phyloP scores from a whole-genome alignment of 2,797 vertebrate species.

The Tapirus indicus region DNA sequence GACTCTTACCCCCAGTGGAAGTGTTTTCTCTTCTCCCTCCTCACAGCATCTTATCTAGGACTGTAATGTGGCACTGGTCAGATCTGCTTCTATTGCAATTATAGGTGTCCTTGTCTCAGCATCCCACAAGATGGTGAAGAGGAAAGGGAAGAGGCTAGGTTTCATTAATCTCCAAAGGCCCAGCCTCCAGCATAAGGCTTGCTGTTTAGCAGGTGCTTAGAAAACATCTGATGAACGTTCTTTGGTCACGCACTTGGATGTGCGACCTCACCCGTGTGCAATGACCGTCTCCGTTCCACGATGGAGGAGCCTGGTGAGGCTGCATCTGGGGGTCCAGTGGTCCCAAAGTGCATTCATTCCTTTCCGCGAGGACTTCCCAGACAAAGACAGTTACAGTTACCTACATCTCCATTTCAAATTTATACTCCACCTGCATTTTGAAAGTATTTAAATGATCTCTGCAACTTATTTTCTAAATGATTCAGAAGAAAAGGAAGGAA shows the following conservation, averaged over 20 bases:
- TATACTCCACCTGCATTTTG: neutral
- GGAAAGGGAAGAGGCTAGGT: neutral
- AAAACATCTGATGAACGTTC: neutral
- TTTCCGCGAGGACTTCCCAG: neutral
- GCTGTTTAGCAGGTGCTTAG: neutral
- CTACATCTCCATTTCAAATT: neutral
- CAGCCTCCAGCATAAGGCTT: neutral
- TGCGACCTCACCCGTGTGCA: neutral
- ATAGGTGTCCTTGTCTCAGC: neutral
- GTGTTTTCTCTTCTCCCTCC: neutral
- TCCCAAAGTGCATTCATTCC: neutral
- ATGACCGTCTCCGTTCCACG: neutral
- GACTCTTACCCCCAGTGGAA: neutral
- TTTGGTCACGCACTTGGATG: neutral
- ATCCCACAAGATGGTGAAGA: neutral
- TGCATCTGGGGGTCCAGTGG: neutral
- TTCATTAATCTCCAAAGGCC: neutral
- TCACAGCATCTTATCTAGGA: too few species aligned
- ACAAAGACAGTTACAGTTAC: accelerated
- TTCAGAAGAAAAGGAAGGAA: neutral
- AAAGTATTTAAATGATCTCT: neutral
- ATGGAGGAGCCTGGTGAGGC: neutral
- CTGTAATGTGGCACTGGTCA: too few species aligned
- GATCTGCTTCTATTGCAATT: neutral
- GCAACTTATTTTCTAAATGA: neutral